Evolutionary conservation across 2,113 vertebrate species (phyloP).

Genomic region (Alaudala cheleensis): DNA sequence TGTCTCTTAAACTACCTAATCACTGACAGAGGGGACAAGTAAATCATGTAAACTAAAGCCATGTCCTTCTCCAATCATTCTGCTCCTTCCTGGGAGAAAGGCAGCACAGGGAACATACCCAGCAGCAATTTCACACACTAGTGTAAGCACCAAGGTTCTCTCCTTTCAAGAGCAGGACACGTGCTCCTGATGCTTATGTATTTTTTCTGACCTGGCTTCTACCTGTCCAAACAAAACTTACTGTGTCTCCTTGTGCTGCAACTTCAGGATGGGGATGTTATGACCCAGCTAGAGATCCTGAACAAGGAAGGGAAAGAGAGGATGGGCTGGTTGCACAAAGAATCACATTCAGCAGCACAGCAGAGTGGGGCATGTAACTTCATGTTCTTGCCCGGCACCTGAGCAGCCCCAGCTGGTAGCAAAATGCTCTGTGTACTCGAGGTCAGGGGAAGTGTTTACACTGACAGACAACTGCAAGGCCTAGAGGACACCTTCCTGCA

Average conservation of each 20-base stretch:
- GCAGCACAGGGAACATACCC: not conserved
- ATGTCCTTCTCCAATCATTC: not conserved
- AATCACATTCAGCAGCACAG: accelerated
- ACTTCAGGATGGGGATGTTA: accelerated
- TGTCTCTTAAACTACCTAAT: not conserved
- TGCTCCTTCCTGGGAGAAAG: not conserved
- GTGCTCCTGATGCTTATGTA: accelerated
- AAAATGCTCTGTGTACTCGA: accelerated
- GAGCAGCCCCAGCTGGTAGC: not conserved
- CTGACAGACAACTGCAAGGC: not conserved
- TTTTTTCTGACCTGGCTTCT: not conserved
- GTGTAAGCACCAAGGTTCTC: not conserved
- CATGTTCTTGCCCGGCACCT: not conserved
- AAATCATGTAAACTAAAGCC: not conserved
- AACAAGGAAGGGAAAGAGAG: not conserved
- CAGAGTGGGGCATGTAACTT: not conserved
- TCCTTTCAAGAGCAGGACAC: not conserved
- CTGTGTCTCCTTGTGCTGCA: accelerated
- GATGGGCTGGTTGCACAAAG: not conserved
- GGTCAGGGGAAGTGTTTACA: not conserved
- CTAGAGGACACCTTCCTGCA: not conserved
- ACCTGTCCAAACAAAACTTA: not conserved
- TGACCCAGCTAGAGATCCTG: not conserved
- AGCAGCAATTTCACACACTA: not conserved
- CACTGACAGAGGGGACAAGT: not conserved